Percentiles rank a stretch among this genome's conserved stretches.
phyloP scores from a whole-genome alignment of 2,113 vertebrate genomes.

The Prinia subflava region DNA sequence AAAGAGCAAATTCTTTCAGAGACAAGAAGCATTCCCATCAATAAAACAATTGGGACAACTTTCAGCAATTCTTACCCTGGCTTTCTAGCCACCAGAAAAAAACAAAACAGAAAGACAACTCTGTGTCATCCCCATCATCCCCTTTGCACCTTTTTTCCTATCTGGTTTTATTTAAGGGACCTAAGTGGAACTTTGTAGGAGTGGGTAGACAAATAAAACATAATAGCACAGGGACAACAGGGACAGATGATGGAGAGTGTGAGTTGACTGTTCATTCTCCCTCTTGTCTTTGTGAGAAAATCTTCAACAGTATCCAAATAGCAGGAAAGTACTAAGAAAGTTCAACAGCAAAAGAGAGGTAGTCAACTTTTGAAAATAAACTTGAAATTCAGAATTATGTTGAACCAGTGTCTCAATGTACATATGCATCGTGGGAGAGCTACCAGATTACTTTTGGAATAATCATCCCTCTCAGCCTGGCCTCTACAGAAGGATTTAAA shows the following conservation, averaged over 20 bases:
- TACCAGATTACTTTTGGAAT: neutral
- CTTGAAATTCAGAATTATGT: neutral
- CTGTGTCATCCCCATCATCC: neutral
- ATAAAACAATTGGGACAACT: neutral
- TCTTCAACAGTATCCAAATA: neutral
- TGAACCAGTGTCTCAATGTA: neutral
- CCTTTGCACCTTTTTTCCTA: neutral
- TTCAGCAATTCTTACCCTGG: neutral
- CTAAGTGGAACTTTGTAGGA: neutral
- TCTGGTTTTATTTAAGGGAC: neutral
- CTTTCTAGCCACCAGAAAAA: neutral
- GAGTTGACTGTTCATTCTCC: neutral
- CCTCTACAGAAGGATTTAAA: neutral
- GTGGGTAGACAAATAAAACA: neutral
- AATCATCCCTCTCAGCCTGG: neutral
- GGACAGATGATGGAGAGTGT: neutral
- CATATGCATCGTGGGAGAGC: neutral
- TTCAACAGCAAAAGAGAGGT: neutral
- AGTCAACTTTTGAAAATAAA: neutral
- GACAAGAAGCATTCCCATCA: neutral
- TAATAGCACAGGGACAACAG: neutral
- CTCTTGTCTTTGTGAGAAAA: neutral
- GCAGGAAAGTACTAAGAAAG: neutral
- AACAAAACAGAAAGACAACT: neutral
- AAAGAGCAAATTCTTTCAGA: conserved; percentile 4